Evolutionary conservation across 2,888 invertebrate genomes (phyloP), one percentile per base, ranked within the genome.

Genomic region (Pollenia labialis): DNA sequence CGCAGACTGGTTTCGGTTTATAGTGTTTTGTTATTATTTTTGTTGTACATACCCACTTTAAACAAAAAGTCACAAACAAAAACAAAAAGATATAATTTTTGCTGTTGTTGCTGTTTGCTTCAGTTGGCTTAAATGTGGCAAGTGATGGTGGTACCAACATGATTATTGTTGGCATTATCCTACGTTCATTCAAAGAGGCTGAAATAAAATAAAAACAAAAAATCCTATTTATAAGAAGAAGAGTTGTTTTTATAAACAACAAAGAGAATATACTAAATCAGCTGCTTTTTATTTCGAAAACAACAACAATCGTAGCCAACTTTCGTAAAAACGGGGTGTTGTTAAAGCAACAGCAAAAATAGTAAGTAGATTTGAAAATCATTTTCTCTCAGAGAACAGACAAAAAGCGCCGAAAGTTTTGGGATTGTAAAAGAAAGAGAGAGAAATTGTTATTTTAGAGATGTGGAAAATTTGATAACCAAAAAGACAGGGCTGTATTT

Each of bases 1-100:
- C 11, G 68, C 81, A 81, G 77, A 87, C 87, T 84, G 84, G 87
- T 87, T 87, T 84, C 62, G 74, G 69, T 85, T 50, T n/a, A 72
- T 50, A 44, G 16, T 71, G 10, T 79, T 44, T 66, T 62, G 40
- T 75, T 85, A 56, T 77, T 66, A 66, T 77, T 64, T 44, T 68
- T 42, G 60, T 4, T 66, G 18, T 56, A 23, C n/a, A 23, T 50
- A 40, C 48, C 71, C 66, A 68, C 16, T 52, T 50, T 68, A 58
- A 72, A 62, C 60, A 82, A 32, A 32, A 32, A 54, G 42, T n/a
- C 58, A 56, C 2, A 64, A 58, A 52, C 62, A 54, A 32, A n/a
- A 46, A 44, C 69, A 69, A 79, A 12, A 6, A 32, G 6, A 52
- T 56, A 16, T 14, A 23, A 68, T 77, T 58, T n/a, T 40, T 4